phyloP scores from a whole-genome alignment of 2,888 invertebrate species.

The Tubulanus polymorphus region DNA sequence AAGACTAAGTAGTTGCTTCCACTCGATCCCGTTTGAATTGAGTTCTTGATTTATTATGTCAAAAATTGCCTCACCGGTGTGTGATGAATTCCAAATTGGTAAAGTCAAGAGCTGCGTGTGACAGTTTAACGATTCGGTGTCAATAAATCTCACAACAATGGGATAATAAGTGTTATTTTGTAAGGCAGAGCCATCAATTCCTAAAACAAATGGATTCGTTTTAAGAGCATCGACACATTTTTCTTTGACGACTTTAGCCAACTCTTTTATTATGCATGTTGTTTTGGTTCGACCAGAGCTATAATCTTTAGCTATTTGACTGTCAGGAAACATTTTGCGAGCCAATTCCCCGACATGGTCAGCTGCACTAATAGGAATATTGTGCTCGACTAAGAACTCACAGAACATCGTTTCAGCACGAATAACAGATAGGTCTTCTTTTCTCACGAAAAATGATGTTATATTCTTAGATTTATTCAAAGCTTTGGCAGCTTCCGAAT shows the following conservation, averaged over 20 bases:
- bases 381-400: neutral
- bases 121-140: neutral
- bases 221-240: neutral
- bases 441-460: too few species aligned
- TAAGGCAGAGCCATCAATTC: neutral
- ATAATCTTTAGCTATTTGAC: neutral
- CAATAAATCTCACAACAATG: neutral
- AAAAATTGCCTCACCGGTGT: neutral
- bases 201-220: neutral
- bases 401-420: neutral
- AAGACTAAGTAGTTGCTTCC: constrained; percentile 12
- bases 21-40: constrained; percentile 1
- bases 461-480: too few species aligned
- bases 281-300: neutral
- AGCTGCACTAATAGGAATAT: neutral
- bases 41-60: constrained; percentile 7
- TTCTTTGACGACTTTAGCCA: neutral
- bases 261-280: neutral
- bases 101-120: neutral
- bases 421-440: neutral
- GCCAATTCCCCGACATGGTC: neutral
- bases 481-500: too few species aligned
- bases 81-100: neutral
- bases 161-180: neutral
- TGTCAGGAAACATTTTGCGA: neutral